Evolutionary conservation across 2,888 invertebrate genomes (phyloP).

Genomic region (Steinernema carpocapsae): DNA sequence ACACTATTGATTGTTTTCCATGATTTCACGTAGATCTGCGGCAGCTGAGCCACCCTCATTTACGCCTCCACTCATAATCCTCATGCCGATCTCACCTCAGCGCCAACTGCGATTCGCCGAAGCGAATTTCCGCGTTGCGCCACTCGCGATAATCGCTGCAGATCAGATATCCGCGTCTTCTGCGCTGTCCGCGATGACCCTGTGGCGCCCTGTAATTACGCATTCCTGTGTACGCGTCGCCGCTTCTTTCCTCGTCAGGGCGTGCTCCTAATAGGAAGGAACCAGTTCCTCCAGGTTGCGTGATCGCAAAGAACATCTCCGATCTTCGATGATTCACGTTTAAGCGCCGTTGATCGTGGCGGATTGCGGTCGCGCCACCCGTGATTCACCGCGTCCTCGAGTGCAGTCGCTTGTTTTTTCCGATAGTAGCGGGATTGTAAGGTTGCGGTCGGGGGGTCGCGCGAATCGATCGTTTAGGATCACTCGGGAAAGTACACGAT

Average conservation of each 20-base stretch:
- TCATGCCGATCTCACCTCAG: constrained; percentile 5
- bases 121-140: constrained; percentile 4
- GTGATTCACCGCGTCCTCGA: not conserved
- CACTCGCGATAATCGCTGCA: constrained; percentile 31
- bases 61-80: constrained; percentile 6
- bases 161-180: constrained; percentile 21
- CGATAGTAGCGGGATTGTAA: not conserved
- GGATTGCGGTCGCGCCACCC: constrained; percentile 17
- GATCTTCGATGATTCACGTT: not conserved
- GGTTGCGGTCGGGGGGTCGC: not conserved
- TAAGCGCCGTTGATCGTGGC: constrained; percentile 4
- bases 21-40: too few species aligned
- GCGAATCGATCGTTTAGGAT: constrained; percentile 2
- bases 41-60: not conserved
- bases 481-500: not conserved
- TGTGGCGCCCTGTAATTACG: constrained; percentile 30
- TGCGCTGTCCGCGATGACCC: constrained; percentile 11
- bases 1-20: too few species aligned
- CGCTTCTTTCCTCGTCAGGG: not conserved
- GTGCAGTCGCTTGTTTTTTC: not conserved
- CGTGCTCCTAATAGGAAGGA: not conserved
- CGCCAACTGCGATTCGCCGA: constrained; percentile 14
- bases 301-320: not conserved
- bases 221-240: constrained; percentile 32
- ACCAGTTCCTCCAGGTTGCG: not conserved